Evolutionary conservation across 2,113 vertebrate genomes (phyloP).

Genomic region (Callopanchax toddi): DNA sequence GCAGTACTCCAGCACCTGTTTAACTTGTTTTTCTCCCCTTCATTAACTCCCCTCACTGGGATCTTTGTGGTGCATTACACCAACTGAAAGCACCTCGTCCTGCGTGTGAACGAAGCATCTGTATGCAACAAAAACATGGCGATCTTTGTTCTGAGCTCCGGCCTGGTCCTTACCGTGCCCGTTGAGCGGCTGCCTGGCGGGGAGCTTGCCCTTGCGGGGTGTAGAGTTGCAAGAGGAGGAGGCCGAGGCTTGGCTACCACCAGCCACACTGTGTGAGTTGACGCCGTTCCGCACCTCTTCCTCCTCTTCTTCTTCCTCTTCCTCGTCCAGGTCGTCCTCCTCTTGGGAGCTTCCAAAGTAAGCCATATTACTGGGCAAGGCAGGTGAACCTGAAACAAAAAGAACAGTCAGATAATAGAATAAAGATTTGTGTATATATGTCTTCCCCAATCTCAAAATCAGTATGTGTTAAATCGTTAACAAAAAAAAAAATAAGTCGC

Average conservation of each 20-base stretch:
- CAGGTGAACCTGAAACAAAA: conserved; percentile 85
- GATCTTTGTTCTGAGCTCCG: background rate
- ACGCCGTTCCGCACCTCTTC: conserved; percentile 81
- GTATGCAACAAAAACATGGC: background rate
- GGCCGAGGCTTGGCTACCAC: conserved; percentile 81
- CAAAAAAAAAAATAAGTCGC: conserved; percentile 43
- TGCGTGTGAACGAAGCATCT: background rate
- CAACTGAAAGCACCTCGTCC: conserved; percentile 1
- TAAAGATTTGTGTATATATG: too few relatives aligned
- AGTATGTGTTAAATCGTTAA: conserved; percentile 31
- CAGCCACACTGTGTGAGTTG: conserved; percentile 54
- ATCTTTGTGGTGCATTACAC: background rate
- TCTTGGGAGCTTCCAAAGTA: conserved; percentile 99
- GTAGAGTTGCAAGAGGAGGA: conserved; percentile 97
- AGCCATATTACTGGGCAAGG: conserved; percentile 95
- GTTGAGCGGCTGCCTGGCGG: conserved; percentile 87
- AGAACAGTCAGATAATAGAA: conserved; percentile 3
- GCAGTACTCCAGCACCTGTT: background rate
- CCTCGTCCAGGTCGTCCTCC: conserved; percentile 90
- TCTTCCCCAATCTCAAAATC: too few relatives aligned
- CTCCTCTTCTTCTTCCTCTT: conserved; percentile 89
- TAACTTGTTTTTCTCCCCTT: background rate
- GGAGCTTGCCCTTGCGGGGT: conserved; percentile 93
- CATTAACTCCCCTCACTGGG: conserved; percentile 7
- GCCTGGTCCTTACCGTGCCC: conserved; percentile 86